Conservation (phyloP, 2,113 vertebrate genomes). For the Telmatochromis sp. region DNA sequence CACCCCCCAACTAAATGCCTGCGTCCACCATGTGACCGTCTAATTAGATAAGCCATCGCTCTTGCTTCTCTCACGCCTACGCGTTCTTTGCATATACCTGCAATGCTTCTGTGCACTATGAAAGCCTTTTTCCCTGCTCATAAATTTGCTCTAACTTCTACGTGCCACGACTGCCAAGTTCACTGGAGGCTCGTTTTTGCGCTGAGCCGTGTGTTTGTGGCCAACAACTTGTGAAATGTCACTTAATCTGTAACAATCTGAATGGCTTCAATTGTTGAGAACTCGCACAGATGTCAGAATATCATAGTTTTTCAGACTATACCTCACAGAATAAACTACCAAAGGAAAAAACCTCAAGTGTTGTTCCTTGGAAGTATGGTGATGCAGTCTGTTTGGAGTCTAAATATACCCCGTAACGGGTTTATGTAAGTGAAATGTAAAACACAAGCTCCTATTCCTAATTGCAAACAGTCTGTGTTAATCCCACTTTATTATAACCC, state of each 20-base stretch:
- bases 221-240: not conserved
- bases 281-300: not conserved
- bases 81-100: not conserved
- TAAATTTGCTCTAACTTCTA: not conserved
- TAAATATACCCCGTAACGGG: not conserved
- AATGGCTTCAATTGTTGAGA: not conserved
- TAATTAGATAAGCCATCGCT: not conserved
- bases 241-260: not conserved
- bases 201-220: not conserved
- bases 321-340: not conserved
- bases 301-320: not conserved
- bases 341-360: not conserved
- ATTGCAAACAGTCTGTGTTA: not conserved
- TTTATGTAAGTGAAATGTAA: not conserved
- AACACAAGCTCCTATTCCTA: not conserved
- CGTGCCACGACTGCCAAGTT: not conserved
- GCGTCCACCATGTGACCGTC: not conserved
- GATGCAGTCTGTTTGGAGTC: not conserved
- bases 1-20: not conserved
- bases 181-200: not conserved
- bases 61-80: not conserved
- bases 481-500: conserved; percentile 3
- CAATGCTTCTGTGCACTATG: not conserved
- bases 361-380: not conserved
- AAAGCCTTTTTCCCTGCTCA: not conserved